Evolutionary conservation across 1,140 invertebrate genomes (phyloP), one percentile per base, ranked within the genome.

Genomic region (Dendrolimus kikuchii): DNA sequence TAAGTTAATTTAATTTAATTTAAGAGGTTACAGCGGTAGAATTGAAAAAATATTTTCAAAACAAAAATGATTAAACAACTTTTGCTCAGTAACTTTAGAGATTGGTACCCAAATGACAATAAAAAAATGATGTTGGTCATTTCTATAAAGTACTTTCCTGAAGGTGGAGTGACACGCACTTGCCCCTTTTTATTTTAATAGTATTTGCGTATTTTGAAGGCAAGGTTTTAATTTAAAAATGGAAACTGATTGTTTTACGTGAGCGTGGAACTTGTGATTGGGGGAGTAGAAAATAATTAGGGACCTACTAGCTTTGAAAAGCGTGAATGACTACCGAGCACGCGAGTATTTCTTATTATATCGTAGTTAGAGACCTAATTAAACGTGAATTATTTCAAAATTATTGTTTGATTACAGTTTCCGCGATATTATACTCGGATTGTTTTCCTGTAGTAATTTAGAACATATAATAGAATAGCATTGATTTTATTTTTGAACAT

Each of bases 271-370:
- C 37, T 48, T 38, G 38, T 36, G 46, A 48, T 38, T 8, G n/a
- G 41, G 41, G 37, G 50, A 56, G 54, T 56, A 51, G 40, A 74
- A 71, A 70, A 72, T 72, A 69, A 70, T 70, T 71, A 65, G 57
- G 57, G 53, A 59, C 43, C 53, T 62, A 54, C 46, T 45, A 36
- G 9, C 7, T 60, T 52, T 51, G 50, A 62, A 55, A 71, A 69
- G 66, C 65, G 68, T 68, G 62, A 70, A 74, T 74, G 57, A 68
- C 63, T 58, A 51, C 38, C 60, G 59, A 60, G 49, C 74, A 77
- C 72, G 74, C 72, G 57, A 77, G 54, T 61, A 66, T 55, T 62
- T 58, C 72, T 74, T 66, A 74, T 77, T 77, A 74, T 77, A 69
- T 73, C 51, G 70, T 66, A 69, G 65, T 77, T 77, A 74, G 64